Base-by-base conservation (phyloP, 1,140 invertebrate genomes). In the Argopecten irradians region DNA sequence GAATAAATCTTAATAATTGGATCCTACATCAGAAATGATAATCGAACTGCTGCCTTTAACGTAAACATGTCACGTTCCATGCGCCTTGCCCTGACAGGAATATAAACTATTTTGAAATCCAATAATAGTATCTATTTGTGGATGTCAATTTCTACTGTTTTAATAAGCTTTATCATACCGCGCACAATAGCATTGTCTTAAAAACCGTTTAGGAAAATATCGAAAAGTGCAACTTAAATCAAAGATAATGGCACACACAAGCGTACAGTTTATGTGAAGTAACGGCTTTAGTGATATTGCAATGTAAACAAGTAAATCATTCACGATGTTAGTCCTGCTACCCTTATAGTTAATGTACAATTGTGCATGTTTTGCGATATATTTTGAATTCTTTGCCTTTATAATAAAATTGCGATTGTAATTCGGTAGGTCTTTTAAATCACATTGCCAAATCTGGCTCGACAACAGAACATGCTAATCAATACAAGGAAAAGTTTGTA, bases 111-210 rank as follows among this genome's bases (percentile, higher is more conserved):
- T 11, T 71, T n/a, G 5, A 71, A 28, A 71, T 71, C 55, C 55
- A 71, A 71, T 71, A 71, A 71, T 71, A 28, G 55, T 28, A 71
- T 71, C 55, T 71, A 71, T 71, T 71, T 71, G 22, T n/a, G n/a
- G 22, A 16, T 28, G 55, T 71, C 28, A 7, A 46, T 46, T 8
- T 19, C 43, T 14, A 46, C 43, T 19, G 13, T n/a, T n/a, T 71
- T 71, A 8, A 11, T 71, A 71, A n/a, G n/a, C 16, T 71, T n/a
- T 1, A 71, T 28, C 8, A 11, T 71, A 5, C 28, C 55, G 22
- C n/a, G 55, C 28, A 71, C 22, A 71, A 71, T 71, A 8, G 55
- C 28, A 11, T 28, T 71, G 1, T n/a, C 55, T 3, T 71, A 71
- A 71, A 71, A 16, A 71, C 55, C n/a, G 1, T n/a, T n/a, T 28